Evolutionary conservation across 2,888 invertebrate genomes (phyloP), one percentile per base, ranked within the genome.

Genomic region (Spisula subtruncata): DNA sequence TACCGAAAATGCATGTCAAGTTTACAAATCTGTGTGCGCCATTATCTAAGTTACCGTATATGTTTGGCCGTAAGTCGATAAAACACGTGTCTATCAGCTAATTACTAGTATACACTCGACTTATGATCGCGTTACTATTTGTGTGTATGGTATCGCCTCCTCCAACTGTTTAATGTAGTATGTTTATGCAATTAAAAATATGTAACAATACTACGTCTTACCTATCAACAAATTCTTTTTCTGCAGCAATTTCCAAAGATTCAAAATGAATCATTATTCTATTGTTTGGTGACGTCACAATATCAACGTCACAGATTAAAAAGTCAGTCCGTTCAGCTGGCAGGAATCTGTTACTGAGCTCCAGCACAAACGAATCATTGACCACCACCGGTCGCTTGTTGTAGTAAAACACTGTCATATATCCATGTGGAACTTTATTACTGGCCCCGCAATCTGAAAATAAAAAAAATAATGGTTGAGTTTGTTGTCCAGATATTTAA

Each of bases 331-430:
- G 87, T 1, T 79, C 75, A 80, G 91, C 90, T 32, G 92, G 89
- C n/a, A 93, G 89, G 20, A 93, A 89, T 20, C 92, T 82, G 86
- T 93, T 92, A 16, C 94, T 95, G n/a, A 94, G 85, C 79, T 95
- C 93, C 14, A 95, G 88, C 1, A 94, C 87, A 41, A 94, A 87
- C 46, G 94, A 94, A 51, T 93, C 91, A 88, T 95, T 95, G 51
- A 94, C 93, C 29, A 86, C 75, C 12, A 94, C 84, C 4, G 91
- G 88, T 2, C 85, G 75, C n/a, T 92, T 87, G 32, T 86, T 87
- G 80, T 89, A 92, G 83, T 93, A 94, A 54, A 91, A 93, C 79
- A 92, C 89, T 14, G 92, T 92, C 94, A 94, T 93, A 80, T 93
- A 94, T 12, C 92, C 91, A 79, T 91, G 90, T 51, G 89, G 89